Conservation (phyloP, 2,797 vertebrate genomes). For the Cyprinodon diabolis region DNA sequence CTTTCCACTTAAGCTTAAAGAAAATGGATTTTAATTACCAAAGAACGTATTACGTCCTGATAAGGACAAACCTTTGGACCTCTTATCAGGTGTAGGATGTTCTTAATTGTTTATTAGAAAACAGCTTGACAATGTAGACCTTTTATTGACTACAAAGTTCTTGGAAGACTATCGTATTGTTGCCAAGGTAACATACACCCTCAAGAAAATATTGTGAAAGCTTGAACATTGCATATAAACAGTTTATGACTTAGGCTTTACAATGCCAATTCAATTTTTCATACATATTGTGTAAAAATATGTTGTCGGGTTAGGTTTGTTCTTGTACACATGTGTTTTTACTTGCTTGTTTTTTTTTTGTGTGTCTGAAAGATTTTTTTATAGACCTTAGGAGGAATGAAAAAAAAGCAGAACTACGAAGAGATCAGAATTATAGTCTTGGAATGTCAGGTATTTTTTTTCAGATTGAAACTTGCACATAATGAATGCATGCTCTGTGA, state of each 20-base stretch:
- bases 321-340: background rate
- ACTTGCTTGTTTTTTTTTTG: background rate
- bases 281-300: background rate
- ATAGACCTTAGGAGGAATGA: background rate
- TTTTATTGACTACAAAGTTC: background rate
- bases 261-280: background rate
- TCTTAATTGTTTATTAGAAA: background rate
- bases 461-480: background rate
- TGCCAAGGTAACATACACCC: background rate
- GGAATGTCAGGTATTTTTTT: slow-evolving; percentile 48
- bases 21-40: background rate
- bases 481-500: background rate
- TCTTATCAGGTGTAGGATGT: background rate
- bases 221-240: background rate
- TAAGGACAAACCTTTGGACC: slow-evolving; percentile 1
- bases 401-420: slow-evolving; percentile 1
- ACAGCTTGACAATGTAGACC: background rate
- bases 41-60: background rate
- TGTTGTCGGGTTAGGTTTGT: background rate
- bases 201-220: background rate
- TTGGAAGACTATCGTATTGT: slow-evolving; percentile 1
- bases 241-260: background rate
- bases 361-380: background rate
- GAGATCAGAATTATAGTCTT: slow-evolving; percentile 7
- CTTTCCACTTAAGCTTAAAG: background rate